Evolutionary conservation across 2,797 vertebrate genomes (phyloP), one percentile per base, ranked within the genome.

Genomic region (Muscicapa striata): DNA sequence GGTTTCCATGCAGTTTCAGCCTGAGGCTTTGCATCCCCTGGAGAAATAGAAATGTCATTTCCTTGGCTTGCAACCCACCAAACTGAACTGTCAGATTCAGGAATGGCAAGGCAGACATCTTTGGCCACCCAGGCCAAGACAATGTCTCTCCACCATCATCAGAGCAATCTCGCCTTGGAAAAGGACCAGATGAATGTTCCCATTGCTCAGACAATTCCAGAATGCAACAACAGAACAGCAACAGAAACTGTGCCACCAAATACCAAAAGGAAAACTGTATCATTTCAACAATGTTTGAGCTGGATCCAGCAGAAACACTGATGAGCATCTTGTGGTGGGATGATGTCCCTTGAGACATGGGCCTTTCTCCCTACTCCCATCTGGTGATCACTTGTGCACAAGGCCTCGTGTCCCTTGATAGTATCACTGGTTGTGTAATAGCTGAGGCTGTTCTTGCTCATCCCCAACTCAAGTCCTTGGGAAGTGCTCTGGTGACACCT

Each of bases 151-250:
- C 48, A 51, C 40, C 64, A 40, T 46, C 55, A 34, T 17, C 77
- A 3, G 10, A 82, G 63, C 66, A 34, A 91, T 81, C 74, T 90
- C 45, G 38, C 48, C 49, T 55, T 93, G 92, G 82, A 78, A 80
- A 91, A 79, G 57, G 57, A 49, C 58, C 96, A 96, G 89, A 49
- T 0, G 0, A 90, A 78, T 17, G 43, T 79, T 94, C 67, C 59
- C 0, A 0, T 63, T 45, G 38, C 43, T 72, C 75, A 84, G 70
- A 90, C 24, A 17, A 61, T 80, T 85, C 61, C 89, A 95, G 81
- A 84, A 93, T 32, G 63, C 91, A 36, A 40, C 40, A 40, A 40
- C 40, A 40, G 40, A 95, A 90, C 73, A 95, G 87, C 93, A 75
- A 78, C 2, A 1, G 77, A 84, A 89, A 64, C 24, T 1, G 2